Evolutionary conservation across 2,113 vertebrate species (phyloP).

Genomic region (Chitala chitala): DNA sequence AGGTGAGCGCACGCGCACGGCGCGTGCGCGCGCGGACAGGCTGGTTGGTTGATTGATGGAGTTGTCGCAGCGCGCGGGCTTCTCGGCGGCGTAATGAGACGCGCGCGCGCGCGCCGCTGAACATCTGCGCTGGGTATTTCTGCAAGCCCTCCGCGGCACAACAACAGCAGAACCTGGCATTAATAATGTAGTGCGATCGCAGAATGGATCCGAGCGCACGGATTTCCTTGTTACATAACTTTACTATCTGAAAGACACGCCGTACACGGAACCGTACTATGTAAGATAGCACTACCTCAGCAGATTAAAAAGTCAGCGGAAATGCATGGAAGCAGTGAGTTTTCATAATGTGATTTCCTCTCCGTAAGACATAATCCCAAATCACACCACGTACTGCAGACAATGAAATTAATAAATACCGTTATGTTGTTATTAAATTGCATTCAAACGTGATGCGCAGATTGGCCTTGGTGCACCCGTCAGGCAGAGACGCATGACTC

Average conservation of each 20-base stretch:
- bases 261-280: background rate
- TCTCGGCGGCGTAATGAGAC: background rate
- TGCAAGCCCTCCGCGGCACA: background rate
- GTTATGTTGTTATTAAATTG: too few species aligned
- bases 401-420: too few species aligned
- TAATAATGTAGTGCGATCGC: background rate
- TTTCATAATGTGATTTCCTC: too few species aligned
- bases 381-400: too few species aligned
- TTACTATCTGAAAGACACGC: background rate
- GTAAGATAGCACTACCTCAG: background rate
- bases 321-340: too few species aligned
- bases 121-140: background rate
- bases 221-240: conserved; percentile 1
- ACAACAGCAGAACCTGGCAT: conserved; percentile 6
- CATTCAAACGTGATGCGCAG: too few species aligned
- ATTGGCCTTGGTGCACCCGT: too few species aligned
- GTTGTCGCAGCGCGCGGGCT: too few species aligned
- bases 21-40: background rate
- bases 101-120: background rate
- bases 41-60: background rate
- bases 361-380: too few species aligned
- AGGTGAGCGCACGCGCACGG: too few species aligned
- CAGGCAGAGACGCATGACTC: too few species aligned
- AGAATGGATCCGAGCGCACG: background rate
- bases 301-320: background rate